phyloP scores from a whole-genome alignment of 2,888 invertebrate species.

The Dugesia japonica region DNA sequence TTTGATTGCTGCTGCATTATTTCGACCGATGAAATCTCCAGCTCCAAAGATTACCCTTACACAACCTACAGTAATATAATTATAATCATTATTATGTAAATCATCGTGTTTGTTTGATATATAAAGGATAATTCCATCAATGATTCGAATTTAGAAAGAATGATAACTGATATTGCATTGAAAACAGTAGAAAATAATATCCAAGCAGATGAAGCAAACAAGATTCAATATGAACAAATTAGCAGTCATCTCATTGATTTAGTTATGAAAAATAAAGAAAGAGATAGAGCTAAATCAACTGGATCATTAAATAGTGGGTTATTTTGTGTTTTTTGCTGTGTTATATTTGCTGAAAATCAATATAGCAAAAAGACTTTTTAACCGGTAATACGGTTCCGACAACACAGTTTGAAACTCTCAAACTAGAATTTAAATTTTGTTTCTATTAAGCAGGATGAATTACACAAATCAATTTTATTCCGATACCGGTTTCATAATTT shows the following conservation, averaged over 20 bases:
- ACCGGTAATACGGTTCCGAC: no score
- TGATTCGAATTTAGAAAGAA: conserved; percentile 4
- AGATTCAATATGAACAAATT: background rate
- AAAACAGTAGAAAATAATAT: background rate
- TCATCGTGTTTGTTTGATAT: no score
- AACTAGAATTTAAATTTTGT: no score
- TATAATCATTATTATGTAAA: no score
- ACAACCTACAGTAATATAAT: background rate
- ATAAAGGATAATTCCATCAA: background rate
- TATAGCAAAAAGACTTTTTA: no score
- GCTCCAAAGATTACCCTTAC: background rate
- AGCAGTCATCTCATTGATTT: background rate
- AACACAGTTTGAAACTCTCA: no score
- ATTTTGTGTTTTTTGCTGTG: background rate
- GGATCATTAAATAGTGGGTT: background rate
- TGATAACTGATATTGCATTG: background rate
- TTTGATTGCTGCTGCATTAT: conserved; percentile 62
- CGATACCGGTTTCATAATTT: no score
- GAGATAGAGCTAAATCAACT: background rate
- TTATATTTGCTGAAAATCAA: no score
- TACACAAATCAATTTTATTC: no score
- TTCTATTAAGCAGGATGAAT: no score
- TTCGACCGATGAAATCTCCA: conserved; percentile 59
- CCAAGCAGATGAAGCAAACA: background rate
- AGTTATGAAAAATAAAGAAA: conserved; percentile 6